Evolutionary conservation across 2,113 vertebrate genomes (phyloP), one percentile per base, ranked within the genome.

Genomic region (Castor canadensis): DNA sequence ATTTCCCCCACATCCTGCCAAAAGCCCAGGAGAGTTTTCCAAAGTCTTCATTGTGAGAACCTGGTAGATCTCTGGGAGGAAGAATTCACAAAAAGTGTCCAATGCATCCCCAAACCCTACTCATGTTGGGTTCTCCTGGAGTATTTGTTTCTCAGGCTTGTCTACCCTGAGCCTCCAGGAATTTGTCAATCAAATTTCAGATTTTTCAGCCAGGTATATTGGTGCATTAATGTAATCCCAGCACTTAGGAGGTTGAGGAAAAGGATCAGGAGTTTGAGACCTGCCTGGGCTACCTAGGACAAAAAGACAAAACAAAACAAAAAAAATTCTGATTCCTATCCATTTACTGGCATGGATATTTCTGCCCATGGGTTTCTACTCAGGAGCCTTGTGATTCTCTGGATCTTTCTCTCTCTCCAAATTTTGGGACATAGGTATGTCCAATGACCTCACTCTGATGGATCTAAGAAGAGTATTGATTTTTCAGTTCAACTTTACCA

Each of bases 381-480:
- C 62, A 24, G 32, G 28, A 75, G 66, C 91, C 3, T 71, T 75
- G 4, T 91, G 64, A 72, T 87, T 87, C 76, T 91, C 38, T 88
- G 40, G 79, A 56, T n/a, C 69, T 58, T 13, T 77, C 45, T 89
- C 30, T 84, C 54, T 72, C 67, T 88, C 30, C 56, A 60, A 49
- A 94, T 85, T 80, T 73, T 7, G 49, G 47, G 49, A 13, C 62
- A 58, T 30, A 66, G 13, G 30, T 84, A 22, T 91, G 71, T 49
- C 13, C 16, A 66, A 30, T 81, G 91, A 58, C 28, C 45, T 71
- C n/a, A 58, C 43, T 83, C 28, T 67, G 69, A 76, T 40, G 38
- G 6, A 75, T 85, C 38, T 80, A 79, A 94, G 82, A 69, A 86
- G n/a, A n/a, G n/a, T n/a, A n/a, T n/a, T 93, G 26, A 43, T 71